Conservation (phyloP, 2,113 vertebrate species). For the Notarius lentiginosus region DNA sequence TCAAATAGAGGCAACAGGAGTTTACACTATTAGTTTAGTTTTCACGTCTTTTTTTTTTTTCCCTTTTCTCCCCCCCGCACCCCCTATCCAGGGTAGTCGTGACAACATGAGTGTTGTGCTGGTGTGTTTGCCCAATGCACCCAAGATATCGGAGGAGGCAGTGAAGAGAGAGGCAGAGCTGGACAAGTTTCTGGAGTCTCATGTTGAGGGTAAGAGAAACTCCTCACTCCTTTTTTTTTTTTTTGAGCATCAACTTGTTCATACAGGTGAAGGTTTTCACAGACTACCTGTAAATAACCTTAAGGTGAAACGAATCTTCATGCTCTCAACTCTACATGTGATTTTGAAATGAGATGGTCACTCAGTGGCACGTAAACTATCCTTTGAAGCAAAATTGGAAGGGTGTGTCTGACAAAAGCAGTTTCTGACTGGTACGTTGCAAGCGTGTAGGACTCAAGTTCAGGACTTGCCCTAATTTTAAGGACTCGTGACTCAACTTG, state of each 20-base stretch:
- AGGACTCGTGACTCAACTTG: no score
- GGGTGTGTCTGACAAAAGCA: neutral
- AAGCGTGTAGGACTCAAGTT: no score
- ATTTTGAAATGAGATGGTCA: neutral
- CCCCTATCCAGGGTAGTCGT: slow-evolving; percentile 85
- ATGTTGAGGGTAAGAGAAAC: slow-evolving; percentile 86
- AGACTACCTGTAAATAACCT: neutral
- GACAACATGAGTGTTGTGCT: slow-evolving; percentile 99
- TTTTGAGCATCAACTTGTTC: neutral
- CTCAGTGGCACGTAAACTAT: neutral
- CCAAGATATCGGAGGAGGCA: slow-evolving; percentile 94
- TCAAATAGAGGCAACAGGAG: neutral
- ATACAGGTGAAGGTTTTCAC: neutral
- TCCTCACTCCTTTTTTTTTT: neutral
- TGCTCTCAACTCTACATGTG: neutral
- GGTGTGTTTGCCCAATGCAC: slow-evolving; percentile 94
- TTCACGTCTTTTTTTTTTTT: neutral
- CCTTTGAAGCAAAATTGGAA: neutral
- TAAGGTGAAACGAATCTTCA: neutral
- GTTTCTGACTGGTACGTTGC: neutral
- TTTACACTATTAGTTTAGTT: slow-evolving; percentile 2
- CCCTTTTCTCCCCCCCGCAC: neutral
- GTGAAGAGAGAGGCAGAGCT: slow-evolving; percentile 92
- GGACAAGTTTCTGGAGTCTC: slow-evolving; percentile 94
- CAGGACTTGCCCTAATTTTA: no score